phyloP scores from a whole-genome alignment of 2,797 vertebrate genomes.

The Chromis chromis region DNA sequence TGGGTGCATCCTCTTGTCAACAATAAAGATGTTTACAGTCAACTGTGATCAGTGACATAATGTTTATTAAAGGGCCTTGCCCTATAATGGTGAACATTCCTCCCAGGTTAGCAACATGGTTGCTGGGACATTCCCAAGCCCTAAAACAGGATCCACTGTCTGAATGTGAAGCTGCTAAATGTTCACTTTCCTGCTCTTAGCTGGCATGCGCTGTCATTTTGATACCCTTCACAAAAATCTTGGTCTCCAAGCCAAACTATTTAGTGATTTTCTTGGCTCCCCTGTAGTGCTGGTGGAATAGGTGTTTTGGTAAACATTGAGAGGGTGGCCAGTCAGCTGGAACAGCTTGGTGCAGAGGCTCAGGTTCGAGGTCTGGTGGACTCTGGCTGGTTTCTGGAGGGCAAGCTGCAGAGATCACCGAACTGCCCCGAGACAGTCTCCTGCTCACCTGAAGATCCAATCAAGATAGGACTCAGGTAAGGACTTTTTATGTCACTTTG shows the following conservation, averaged over 20 bases:
- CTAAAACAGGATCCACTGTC: conserved; percentile 46
- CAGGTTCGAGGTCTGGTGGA: conserved; percentile 89
- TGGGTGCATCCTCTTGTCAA: conserved; percentile 67
- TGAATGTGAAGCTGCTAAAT: conserved; percentile 43
- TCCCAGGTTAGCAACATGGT: conserved; percentile 68
- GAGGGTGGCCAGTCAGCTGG: conserved; percentile 84
- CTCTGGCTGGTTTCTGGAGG: conserved; percentile 90
- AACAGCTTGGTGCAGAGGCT: conserved; percentile 84
- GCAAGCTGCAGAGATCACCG: conserved; percentile 82
- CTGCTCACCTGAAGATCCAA: conserved; percentile 86
- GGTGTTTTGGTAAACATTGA: conserved; percentile 90
- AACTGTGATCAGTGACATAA: conserved; percentile 72
- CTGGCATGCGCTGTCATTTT: conserved; percentile 26
- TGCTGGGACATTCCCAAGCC: conserved; percentile 20
- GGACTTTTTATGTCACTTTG: background rate
- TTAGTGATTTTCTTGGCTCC: conserved; percentile 38
- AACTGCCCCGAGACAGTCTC: conserved; percentile 85
- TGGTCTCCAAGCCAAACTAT: conserved; percentile 27
- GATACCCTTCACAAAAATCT: conserved; percentile 10
- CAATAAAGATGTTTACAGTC: conserved; percentile 69
- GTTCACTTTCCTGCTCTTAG: conserved; percentile 1
- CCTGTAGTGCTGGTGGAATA: conserved; percentile 86
- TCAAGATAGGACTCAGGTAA: conserved; percentile 88
- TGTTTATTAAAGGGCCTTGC: conserved; percentile 65
- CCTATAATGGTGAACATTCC: conserved; percentile 60